Percentiles rank a stretch among this genome's conserved stretches.
These are phyloP conservation scores for Echiichthys vipera DNA, from an alignment of 2,797 vertebrate species.

Conservation along the genomic window DNA sequence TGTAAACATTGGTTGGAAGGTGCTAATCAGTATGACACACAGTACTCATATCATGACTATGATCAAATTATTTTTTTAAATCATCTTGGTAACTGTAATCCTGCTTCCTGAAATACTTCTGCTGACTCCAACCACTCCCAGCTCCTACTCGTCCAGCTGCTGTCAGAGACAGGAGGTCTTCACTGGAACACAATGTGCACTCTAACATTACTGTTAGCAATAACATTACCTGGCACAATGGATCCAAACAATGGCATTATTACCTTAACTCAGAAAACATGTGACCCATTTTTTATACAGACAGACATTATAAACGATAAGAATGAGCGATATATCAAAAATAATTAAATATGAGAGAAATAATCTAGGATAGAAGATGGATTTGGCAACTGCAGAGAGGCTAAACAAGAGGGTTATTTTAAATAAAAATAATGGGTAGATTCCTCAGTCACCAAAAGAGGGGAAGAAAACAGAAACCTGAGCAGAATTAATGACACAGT, in stretches of 20 bases:
- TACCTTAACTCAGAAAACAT: slow-evolving; percentile 12
- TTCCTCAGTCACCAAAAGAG: neutral
- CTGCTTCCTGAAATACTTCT: slow-evolving; percentile 43
- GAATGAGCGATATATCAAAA: slow-evolving; percentile 14
- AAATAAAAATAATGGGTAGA: neutral
- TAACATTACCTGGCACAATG: slow-evolving; percentile 42
- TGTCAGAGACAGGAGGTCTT: slow-evolving; percentile 13
- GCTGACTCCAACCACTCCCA: slow-evolving; percentile 33
- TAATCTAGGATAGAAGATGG: slow-evolving; percentile 19
- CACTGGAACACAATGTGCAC: slow-evolving; percentile 21
- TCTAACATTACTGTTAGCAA: slow-evolving; percentile 52
- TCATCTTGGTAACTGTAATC: slow-evolving; percentile 6
- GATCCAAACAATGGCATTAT: slow-evolving; percentile 15
- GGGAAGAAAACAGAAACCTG: neutral
- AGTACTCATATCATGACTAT: neutral
- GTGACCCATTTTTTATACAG: slow-evolving; percentile 2
- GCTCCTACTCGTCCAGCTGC: slow-evolving; percentile 39
- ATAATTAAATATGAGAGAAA: neutral
- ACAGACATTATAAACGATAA: slow-evolving; percentile 4
- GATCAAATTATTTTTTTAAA: neutral
- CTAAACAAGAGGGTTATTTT: neutral
- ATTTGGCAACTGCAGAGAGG: slow-evolving; percentile 13
- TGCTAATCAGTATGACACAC: neutral
- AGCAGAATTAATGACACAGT: slow-evolving; percentile 22
- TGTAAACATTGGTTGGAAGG: neutral